Evolutionary conservation across 53 echinoderm and acorn worm species (phyloP).

Genomic region (Astropecten irregularis): DNA sequence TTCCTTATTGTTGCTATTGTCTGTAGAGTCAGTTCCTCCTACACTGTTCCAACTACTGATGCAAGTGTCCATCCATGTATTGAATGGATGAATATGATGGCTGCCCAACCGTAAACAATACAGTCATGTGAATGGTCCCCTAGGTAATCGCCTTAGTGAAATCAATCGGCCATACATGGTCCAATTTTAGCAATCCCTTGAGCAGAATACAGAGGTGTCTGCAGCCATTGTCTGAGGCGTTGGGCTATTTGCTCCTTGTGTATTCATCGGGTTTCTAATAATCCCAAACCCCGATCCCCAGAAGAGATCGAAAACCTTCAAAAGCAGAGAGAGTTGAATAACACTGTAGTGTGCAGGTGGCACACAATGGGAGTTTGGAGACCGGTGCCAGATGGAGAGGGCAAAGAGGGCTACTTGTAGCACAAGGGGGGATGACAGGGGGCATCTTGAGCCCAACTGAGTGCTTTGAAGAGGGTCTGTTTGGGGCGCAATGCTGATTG

Average conservation of each 20-base stretch:
- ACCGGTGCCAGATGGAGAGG: background rate
- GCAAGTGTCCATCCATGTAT: constrained; percentile 25
- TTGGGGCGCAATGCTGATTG: constrained; percentile 4
- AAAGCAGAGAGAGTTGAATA: constrained; percentile 10
- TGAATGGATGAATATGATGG: constrained; percentile 32
- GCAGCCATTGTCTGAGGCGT: constrained; percentile 35
- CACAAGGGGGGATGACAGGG: background rate
- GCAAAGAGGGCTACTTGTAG: constrained; percentile 44
- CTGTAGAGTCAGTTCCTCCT: constrained; percentile 31
- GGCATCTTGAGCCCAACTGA: constrained; percentile 31
- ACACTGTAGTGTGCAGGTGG: constrained; percentile 43
- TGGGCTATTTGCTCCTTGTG: constrained; percentile 40
- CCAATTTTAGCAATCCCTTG: constrained; percentile 51
- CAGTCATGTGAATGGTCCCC: constrained; percentile 16
- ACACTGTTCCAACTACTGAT: background rate
- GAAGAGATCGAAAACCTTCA: constrained; percentile 9
- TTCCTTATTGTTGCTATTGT: background rate
- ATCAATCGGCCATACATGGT: constrained; percentile 47
- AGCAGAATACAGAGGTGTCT: constrained; percentile 46
- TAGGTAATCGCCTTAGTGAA: constrained; percentile 52
- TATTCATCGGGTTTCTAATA: constrained; percentile 47
- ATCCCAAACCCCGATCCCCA: background rate
- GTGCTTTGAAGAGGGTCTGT: constrained; percentile 43
- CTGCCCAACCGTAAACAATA: constrained; percentile 27
- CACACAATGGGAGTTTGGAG: background rate